phyloP scores from a whole-genome alignment of 2,113 vertebrate species.

The Corythaeola cristata region DNA sequence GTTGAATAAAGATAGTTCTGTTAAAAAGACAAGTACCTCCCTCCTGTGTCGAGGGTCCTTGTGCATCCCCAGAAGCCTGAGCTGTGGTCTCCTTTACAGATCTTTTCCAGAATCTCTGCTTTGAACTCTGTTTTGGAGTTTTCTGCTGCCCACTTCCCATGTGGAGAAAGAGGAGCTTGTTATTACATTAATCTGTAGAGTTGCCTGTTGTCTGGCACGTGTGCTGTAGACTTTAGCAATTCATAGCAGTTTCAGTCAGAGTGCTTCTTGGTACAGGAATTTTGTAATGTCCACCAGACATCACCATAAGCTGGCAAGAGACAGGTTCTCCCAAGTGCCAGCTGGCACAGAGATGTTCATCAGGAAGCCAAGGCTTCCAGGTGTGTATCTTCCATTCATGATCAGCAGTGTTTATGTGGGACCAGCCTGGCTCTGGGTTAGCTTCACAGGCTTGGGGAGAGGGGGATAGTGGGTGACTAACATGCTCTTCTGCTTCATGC shows the following conservation, averaged over 20 bases:
- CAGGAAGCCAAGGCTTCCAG: not conserved
- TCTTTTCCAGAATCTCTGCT: not conserved
- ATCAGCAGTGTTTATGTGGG: not conserved
- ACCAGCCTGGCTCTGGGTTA: not conserved
- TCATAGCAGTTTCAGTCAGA: not conserved
- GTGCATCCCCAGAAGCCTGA: not conserved
- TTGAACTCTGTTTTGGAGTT: not conserved
- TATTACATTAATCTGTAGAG: not conserved
- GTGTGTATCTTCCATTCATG: not conserved
- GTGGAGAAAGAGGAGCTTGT: not conserved
- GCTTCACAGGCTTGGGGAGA: not conserved
- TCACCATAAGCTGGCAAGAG: not conserved
- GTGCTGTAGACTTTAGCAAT: not conserved
- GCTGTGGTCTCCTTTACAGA: not conserved
- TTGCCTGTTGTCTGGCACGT: not conserved
- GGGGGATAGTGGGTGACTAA: not conserved
- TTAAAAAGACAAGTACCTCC: not conserved
- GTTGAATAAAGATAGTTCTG: not conserved
- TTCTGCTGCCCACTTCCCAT: not conserved
- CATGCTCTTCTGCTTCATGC: not conserved
- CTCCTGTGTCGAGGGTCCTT: not conserved
- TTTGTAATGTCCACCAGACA: not conserved
- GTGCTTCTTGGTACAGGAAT: not conserved
- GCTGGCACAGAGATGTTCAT: rapidly evolving
- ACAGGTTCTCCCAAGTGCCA: not conserved